Evolutionary conservation across 2,797 vertebrate species (phyloP), one percentile per base, ranked within the genome.

Genomic region (Sphenodon punctatus): DNA sequence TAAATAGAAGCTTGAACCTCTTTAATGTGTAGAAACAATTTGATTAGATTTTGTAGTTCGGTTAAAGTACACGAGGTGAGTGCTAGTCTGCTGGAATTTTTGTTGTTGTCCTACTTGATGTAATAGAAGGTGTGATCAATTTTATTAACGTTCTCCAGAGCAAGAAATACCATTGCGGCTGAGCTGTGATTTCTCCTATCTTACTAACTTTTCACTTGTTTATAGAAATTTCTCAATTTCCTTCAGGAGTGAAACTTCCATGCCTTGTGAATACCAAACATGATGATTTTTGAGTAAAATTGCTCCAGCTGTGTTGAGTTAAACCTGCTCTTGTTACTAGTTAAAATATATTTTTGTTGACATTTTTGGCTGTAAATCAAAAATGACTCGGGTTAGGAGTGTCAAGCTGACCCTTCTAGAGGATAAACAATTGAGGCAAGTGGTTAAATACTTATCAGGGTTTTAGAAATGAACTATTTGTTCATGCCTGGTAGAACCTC

Each of bases 61-160:
- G 60, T 79, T 30, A 27, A 13, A 65, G 45, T 67, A 72, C 48
- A 49, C 7, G 6, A n/a, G 14, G 20, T 81, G 67, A 32, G 30
- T 76, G 25, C 32, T 73, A 45, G 49, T 55, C 42, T 87, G 72
- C 46, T 82, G 58, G 32, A 80, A 14, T n/a, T n/a, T n/a, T n/a
- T 39, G 59, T 15, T 38, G 2, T 27, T 30, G 14, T 53, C 83
- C 80, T 83, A 58, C n/a, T 68, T 72, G 22, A 19, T 59, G 32
- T 79, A 27, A 32, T 59, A 1, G 59, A 22, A 72, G 23, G 10
- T 19, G 34, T 67, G 20, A 45, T 49, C 39, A 7, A 43, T 25
- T 61, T 67, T 1, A 25, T 27, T 32, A 60, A 42, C 73, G 25
- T 43, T 75, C 19, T 51, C 17, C 45, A 5, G 6, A 80, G 15